Evolutionary conservation across 1,140 invertebrate genomes (phyloP), one percentile per base, ranked within the genome.

Genomic region (Brachystomella parvula): DNA sequence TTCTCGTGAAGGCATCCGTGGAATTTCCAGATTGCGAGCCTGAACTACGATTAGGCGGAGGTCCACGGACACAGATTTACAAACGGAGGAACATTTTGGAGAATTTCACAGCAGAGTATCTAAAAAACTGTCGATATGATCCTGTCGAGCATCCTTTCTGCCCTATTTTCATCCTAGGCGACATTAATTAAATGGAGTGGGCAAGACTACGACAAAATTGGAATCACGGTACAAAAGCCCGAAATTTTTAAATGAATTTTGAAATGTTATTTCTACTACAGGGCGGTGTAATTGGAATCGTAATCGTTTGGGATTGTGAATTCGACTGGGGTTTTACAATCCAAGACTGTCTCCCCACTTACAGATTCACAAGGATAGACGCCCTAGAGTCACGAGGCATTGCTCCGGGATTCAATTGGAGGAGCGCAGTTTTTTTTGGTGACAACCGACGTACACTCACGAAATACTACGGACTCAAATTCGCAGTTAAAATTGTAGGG

Each of bases 221-320:
- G 77, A 30, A 21, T 65, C 6, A 72, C 75, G 72, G 78, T 79
- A 47, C 75, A 53, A 64, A 66, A 21, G 24, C 1, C 31, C 17
- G 26, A 28, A 3, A 57, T 9, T 21, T 3, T 39, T 12, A 56
- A 49, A 9, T 53, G 32, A 33, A 47, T 59, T 29, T 6, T 26
- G 6, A 3, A 12, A 62, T 6, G 6, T 44, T 12, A 30, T 30
- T 60, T 60, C 32, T 49, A 39, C 33, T 70, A 3, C 60, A 76
- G 78, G 82, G 82, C 67, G 82, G 78, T 47, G 77, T 83, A 9
- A 77, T 83, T 60, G 75, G 76, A 49, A 78, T 83, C 12, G 60
- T 75, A 12, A 81, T 83, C 17, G 66, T 76, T 39, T 83, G 82
- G 82, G 75, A 81, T 61, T 83, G 82, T 75, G 78, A 83, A 69